These are phyloP conservation scores for Zygaena filipendulae DNA, from an alignment of 2,888 invertebrate genomes.

Conservation along the genomic window DNA sequence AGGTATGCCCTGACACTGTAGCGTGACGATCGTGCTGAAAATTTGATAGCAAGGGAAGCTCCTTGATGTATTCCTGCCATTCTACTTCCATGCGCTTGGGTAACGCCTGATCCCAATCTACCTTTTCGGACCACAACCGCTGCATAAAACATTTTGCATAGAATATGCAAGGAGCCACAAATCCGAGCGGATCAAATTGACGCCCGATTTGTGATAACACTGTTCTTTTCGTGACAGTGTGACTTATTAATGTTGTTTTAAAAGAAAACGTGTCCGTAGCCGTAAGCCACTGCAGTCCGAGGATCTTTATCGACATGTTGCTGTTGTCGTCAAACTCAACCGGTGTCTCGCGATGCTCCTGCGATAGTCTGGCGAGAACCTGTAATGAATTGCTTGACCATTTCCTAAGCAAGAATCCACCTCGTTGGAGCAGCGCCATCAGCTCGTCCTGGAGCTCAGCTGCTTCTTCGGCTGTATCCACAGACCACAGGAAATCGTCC, in stretches of 20 bases:
- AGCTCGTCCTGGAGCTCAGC: conserved; percentile 11
- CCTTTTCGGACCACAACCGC: conserved; percentile 3
- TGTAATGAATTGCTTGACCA: conserved; percentile 8
- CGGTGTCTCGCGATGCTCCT: conserved; percentile 9
- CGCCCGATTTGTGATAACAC: background rate
- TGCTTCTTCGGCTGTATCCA: conserved; percentile 3
- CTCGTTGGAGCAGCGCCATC: conserved; percentile 13
- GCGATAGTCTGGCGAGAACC: conserved; percentile 1
- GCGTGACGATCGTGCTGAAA: conserved; percentile 9
- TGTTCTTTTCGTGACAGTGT: conserved; percentile 3
- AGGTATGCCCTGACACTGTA: conserved; percentile 1
- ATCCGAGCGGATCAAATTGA: conserved; percentile 8
- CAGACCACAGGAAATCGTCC: conserved; percentile 10
- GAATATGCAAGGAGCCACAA: conserved; percentile 7
- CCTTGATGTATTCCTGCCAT: conserved; percentile 5
- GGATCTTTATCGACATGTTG: conserved; percentile 12
- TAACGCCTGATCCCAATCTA: conserved; percentile 8
- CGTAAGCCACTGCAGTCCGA: conserved; percentile 15
- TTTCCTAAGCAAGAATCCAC: conserved; percentile 19
- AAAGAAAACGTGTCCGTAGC: conserved; percentile 7
- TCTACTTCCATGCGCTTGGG: conserved; percentile 4
- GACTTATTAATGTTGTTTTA: too few species aligned
- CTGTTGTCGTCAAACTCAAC: conserved; percentile 5
- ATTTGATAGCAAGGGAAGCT: conserved; percentile 7
- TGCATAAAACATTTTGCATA: conserved; percentile 9